Base-by-base conservation (phyloP, 2,113 vertebrate species). In the Coracopsis vasa region DNA sequence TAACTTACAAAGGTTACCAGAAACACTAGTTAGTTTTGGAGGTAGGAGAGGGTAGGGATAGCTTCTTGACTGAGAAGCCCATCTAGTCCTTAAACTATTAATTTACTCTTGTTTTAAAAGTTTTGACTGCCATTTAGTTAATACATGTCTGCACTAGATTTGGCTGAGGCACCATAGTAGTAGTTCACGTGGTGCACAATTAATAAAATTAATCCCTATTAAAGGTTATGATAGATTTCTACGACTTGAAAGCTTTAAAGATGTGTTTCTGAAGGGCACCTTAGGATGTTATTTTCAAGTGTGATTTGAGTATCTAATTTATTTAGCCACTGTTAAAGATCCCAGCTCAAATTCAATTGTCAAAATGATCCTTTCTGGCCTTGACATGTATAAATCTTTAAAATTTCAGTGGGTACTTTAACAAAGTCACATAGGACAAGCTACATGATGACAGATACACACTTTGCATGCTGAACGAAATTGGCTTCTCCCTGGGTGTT, bases 81-180 rank as follows among this genome's bases (percentile, higher is more conserved):
- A 54, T 54, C 86, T 65, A 88, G 51, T 82, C 37, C 73, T 91
- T 95, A 79, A 95, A 88, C 58, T 78, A 53, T 91, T 60, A 71
- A 90, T 95, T 94, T 88, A 64, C 31, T 86, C 13, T 86, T 39
- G 37, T 80, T 95, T 96, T 80, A 85, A 51, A 93, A 67, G 10
- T 71, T 60, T 60, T 48, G 33, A 6, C n/a, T 78, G 15, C 25
- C 88, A 4, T 78, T 81, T 56, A 48, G 33, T 74, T 2, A 0
- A 24, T 71, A 28, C 2, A 29, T n/a, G 12, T 88, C 37, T 84
- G 37, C 19, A 44, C 16, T 53, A 80, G 54, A 13, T 73, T 94
- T 93, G 24, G 16, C 62, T 45, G 60, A 86, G 51, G 9, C 9
- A 41, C 25, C 23, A 21, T 6, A 82, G 13, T 41, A 58, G 24